phyloP scores from a whole-genome alignment of 2,888 invertebrate genomes.

The Spodoptera picta region DNA sequence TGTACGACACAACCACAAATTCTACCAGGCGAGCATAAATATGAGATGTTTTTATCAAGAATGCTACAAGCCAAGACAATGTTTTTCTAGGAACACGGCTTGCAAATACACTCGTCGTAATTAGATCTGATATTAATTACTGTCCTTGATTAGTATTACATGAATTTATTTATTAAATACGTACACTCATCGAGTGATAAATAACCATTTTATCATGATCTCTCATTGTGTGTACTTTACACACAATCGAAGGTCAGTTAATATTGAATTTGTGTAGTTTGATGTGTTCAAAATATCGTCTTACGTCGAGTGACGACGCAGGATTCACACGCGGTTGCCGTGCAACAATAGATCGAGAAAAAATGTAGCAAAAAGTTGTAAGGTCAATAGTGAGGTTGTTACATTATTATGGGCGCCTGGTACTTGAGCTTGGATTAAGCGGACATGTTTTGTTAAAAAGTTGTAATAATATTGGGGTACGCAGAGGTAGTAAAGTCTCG shows the following conservation, averaged over 20 bases:
- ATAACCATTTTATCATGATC: no score
- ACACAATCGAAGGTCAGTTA: no score
- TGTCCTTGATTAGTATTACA: background rate
- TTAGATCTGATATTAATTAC: constrained; percentile 9
- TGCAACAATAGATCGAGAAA: constrained; percentile 47
- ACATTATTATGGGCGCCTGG: constrained; percentile 14
- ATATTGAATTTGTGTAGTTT: no score
- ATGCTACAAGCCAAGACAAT: background rate
- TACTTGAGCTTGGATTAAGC: constrained; percentile 3
- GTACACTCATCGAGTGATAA: background rate
- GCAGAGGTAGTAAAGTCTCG: no score
- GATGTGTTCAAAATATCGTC: constrained; percentile 10
- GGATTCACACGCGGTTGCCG: constrained; percentile 49
- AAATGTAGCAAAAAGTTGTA: constrained; percentile 45
- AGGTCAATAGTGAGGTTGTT: constrained; percentile 34
- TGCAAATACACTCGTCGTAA: background rate
- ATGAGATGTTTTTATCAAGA: background rate
- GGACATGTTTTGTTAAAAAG: constrained; percentile 4
- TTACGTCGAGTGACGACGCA: constrained; percentile 21
- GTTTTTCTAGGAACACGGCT: background rate
- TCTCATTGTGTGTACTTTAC: no score
- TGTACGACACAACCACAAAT: no score
- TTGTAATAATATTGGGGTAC: no score
- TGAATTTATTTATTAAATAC: background rate
- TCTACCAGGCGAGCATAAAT: constrained; percentile 9